Conservation (phyloP, 1,140 invertebrate genomes). For the Drosophila nikananu region DNA sequence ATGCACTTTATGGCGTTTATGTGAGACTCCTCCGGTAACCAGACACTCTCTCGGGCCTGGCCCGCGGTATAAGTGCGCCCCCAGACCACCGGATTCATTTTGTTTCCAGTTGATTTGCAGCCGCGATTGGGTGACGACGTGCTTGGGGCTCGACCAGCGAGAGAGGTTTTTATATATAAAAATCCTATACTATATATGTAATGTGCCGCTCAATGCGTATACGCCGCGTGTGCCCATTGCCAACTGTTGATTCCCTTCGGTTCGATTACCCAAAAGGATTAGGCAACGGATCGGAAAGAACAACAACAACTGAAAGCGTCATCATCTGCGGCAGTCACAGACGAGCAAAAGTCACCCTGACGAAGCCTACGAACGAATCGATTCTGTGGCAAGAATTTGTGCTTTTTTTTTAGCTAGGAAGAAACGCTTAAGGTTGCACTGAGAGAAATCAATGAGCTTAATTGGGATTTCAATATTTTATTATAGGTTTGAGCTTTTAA, state of each 20-base stretch:
- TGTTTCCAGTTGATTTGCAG: slow-evolving; percentile 39
- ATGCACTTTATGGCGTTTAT: slow-evolving; percentile 16
- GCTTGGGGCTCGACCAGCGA: slow-evolving; percentile 19
- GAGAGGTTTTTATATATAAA: slow-evolving; percentile 2
- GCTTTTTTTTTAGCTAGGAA: background rate
- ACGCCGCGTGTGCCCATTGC: slow-evolving; percentile 40
- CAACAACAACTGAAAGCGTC: background rate
- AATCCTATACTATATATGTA: background rate
- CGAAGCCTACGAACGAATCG: slow-evolving; percentile 29
- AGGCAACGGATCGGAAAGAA: slow-evolving; percentile 46
- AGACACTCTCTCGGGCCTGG: slow-evolving; percentile 10
- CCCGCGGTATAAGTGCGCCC: background rate
- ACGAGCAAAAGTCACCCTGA: slow-evolving; percentile 46
- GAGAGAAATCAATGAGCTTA: background rate
- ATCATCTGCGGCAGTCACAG: slow-evolving; percentile 25
- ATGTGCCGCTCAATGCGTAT: slow-evolving; percentile 48
- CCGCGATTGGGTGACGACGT: slow-evolving; percentile 56
- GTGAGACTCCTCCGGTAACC: slow-evolving; percentile 7
- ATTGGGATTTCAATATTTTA: no score
- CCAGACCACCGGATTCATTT: background rate
- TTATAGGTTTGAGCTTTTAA: background rate
- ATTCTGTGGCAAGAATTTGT: slow-evolving; percentile 15
- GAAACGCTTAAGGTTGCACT: slow-evolving; percentile 28
- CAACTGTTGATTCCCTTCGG: slow-evolving; percentile 61
- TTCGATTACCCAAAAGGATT: slow-evolving; percentile 39